Percentiles rank a stretch among this genome's conserved stretches.
Evolutionary conservation across 2,797 vertebrate species (phyloP).

Genomic region (Lateolabrax maculatus): DNA sequence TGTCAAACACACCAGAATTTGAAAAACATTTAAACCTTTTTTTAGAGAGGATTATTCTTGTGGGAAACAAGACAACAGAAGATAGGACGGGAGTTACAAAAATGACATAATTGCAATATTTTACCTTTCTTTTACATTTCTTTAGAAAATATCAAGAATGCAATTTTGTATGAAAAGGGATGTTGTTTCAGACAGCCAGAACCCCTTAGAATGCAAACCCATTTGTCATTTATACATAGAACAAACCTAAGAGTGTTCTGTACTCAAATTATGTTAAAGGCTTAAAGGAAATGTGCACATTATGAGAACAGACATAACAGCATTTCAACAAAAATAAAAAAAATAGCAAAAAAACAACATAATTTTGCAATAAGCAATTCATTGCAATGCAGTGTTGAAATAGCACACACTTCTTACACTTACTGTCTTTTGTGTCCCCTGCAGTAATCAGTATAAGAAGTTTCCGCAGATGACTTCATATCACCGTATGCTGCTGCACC

Average conservation of each 20-base stretch:
- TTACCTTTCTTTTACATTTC: not conserved
- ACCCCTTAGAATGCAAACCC: not conserved
- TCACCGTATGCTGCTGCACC: constrained; percentile 98
- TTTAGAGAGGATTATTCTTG: not conserved
- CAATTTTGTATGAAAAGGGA: not conserved
- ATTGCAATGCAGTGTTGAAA: constrained; percentile 5
- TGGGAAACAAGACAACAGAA: not conserved
- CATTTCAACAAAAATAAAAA: not conserved
- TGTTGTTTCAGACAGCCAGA: not conserved
- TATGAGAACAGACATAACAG: not conserved
- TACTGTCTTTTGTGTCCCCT: constrained; percentile 8
- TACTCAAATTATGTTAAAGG: not conserved
- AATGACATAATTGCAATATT: not conserved
- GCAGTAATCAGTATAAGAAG: constrained; percentile 99
- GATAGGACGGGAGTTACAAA: not conserved
- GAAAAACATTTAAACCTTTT: not conserved
- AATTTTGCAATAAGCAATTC: not conserved
- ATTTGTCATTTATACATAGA: not conserved
- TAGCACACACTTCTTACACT: not conserved
- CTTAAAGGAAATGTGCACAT: not conserved
- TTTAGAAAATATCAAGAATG: constrained; percentile 1
- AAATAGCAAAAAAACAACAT: rapidly evolving
- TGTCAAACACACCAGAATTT: not conserved
- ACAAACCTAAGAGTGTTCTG: not conserved
- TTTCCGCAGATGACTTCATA: constrained; percentile 99